Percentiles rank a stretch among this genome's conserved stretches.
phyloP scores from a whole-genome alignment of 2,797 vertebrate species.

The Sebastes matsubarae region DNA sequence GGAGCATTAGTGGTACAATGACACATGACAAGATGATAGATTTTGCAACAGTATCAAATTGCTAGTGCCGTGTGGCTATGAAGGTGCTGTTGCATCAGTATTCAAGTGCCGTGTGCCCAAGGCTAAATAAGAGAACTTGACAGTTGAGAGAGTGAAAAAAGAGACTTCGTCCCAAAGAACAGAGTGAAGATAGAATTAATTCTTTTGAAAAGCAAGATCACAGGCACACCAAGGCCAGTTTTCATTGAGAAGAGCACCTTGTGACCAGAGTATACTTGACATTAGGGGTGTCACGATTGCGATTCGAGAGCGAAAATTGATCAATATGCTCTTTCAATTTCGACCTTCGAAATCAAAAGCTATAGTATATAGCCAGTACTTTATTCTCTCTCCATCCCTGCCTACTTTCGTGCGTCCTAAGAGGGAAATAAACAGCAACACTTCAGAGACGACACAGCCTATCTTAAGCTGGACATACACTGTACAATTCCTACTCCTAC shows the following conservation, averaged over 20 bases:
- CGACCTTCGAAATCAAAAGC: too few relatives aligned
- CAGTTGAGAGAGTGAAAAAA: constrained; percentile 2
- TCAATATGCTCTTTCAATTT: too few relatives aligned
- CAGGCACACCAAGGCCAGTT: not conserved
- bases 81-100: constrained; percentile 14
- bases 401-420: too few relatives aligned
- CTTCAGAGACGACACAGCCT: too few relatives aligned
- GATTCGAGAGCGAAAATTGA: too few relatives aligned
- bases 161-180: not conserved
- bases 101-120: constrained; percentile 3
- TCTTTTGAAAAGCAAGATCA: constrained; percentile 14
- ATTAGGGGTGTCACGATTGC: too few relatives aligned
- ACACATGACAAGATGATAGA: constrained; percentile 4
- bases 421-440: too few relatives aligned
- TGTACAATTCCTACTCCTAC: too few relatives aligned
- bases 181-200: not conserved
- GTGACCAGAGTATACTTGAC: not conserved
- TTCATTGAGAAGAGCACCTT: not conserved
- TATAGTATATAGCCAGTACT: too few relatives aligned
- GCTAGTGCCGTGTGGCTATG: not conserved
- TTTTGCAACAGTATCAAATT: constrained; percentile 9
- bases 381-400: too few relatives aligned
- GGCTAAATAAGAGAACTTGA: constrained; percentile 21
- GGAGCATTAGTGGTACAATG: constrained; percentile 5
- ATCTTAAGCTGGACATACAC: too few relatives aligned